A percentile compares a stretch with the other conserved stretches of the same genome.
phyloP scores from a whole-genome alignment of 2,888 invertebrate genomes.

The Tachina lurida region DNA sequence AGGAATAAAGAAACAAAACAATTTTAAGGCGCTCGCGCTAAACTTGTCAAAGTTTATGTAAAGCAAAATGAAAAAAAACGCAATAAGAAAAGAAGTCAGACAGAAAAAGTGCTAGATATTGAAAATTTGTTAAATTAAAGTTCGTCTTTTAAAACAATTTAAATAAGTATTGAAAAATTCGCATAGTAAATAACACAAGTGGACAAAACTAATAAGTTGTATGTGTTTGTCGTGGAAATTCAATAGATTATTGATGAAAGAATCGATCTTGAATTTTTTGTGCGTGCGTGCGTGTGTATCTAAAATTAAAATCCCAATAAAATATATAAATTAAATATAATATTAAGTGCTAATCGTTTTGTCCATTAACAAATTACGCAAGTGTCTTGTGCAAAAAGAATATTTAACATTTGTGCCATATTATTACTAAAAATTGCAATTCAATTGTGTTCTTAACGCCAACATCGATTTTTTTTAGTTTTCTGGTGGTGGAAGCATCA shows the following conservation, averaged over 20 bases:
- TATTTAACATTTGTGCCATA: background rate
- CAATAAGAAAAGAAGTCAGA: slow-evolving; percentile 28
- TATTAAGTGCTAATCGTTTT: background rate
- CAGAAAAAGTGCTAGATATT: slow-evolving; percentile 13
- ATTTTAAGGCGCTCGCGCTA: slow-evolving; percentile 51
- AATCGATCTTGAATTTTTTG: too few relatives aligned
- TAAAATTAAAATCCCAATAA: too few relatives aligned
- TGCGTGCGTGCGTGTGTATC: too few relatives aligned
- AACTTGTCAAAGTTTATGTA: slow-evolving; percentile 48
- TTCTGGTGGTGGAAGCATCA: background rate
- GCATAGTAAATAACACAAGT: background rate
- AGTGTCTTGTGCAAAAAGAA: slow-evolving; percentile 15
- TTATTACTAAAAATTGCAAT: background rate
- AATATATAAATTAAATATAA: background rate
- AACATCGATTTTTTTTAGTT: slow-evolving; percentile 27
- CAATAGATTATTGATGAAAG: background rate
- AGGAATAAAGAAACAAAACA: slow-evolving; percentile 6
- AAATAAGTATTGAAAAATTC: background rate
- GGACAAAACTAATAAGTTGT: background rate
- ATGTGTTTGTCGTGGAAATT: background rate
- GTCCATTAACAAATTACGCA: slow-evolving; percentile 52
- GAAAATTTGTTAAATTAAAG: background rate
- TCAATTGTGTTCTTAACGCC: background rate
- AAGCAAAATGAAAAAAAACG: background rate
- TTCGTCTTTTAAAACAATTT: background rate